phyloP scores from a whole-genome alignment of 2,797 vertebrate genomes.

The Coregonus suidteri region DNA sequence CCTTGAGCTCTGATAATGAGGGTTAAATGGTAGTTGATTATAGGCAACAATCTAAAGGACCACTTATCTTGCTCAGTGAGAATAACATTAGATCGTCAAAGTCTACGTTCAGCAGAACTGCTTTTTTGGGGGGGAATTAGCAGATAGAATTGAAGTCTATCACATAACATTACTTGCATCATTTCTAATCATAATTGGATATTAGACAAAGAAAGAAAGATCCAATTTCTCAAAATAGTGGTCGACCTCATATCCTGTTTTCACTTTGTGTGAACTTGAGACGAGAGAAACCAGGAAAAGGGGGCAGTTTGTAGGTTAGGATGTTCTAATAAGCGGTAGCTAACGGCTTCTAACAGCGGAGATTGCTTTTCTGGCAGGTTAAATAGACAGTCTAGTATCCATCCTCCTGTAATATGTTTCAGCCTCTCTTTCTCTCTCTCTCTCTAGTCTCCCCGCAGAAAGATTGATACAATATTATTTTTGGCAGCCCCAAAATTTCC shows the following conservation, averaged over 20 bases:
- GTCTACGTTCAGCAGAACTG: not conserved
- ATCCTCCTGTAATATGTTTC: slow-evolving; percentile 11
- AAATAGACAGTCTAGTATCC: slow-evolving; percentile 15
- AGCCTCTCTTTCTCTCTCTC: not conserved
- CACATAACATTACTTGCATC: too few relatives aligned
- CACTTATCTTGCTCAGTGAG: too few relatives aligned
- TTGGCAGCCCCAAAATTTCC: slow-evolving; percentile 18
- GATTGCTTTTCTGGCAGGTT: slow-evolving; percentile 4
- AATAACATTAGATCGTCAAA: too few relatives aligned
- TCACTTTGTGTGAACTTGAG: not conserved
- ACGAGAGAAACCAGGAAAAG: not conserved
- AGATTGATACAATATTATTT: slow-evolving; percentile 23
- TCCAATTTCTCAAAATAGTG: not conserved
- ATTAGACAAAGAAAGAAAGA: not conserved
- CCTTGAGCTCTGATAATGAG: too few relatives aligned
- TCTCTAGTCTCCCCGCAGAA: not conserved
- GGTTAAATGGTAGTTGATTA: too few relatives aligned
- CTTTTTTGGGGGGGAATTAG: not conserved
- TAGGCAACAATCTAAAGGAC: too few relatives aligned
- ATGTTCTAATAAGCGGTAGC: slow-evolving; percentile 1
- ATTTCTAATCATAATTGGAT: not conserved
- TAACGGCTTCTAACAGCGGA: not conserved
- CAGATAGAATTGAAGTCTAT: too few relatives aligned
- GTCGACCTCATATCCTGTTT: slow-evolving; percentile 5
- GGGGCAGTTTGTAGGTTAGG: not conserved